These are phyloP conservation scores for Ceryle rudis DNA, from an alignment of 2,797 vertebrate genomes.

Conservation along the genomic window DNA sequence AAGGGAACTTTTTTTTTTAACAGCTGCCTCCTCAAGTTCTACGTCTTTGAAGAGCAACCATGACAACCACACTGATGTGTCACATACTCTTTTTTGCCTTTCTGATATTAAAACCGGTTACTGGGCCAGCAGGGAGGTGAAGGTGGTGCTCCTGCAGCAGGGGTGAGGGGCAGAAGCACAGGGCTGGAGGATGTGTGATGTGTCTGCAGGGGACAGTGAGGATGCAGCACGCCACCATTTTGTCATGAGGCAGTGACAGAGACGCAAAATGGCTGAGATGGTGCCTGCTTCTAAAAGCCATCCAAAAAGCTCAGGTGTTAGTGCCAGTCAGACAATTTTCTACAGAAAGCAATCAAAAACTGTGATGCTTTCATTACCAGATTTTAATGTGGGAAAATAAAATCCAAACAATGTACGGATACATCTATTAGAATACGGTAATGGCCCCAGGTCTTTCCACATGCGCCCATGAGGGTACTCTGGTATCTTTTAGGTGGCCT, in stretches of 20 bases:
- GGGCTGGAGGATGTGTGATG: fast-evolving
- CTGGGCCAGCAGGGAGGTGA: background rate
- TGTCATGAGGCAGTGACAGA: fast-evolving
- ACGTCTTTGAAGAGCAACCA: fast-evolving
- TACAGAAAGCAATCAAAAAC: background rate
- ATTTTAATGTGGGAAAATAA: background rate
- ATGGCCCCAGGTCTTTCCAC: background rate
- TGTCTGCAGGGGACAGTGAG: background rate
- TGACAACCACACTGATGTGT: background rate
- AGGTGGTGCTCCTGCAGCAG: background rate
- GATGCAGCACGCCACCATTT: background rate
- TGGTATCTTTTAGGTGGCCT: background rate
- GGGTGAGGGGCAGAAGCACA: fast-evolving
- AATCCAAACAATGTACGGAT: fast-evolving
- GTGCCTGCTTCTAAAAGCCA: background rate
- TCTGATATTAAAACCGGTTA: fast-evolving
- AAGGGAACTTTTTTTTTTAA: background rate
- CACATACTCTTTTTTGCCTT: background rate
- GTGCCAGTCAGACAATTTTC: background rate
- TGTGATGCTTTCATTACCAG: background rate
- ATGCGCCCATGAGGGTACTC: fast-evolving
- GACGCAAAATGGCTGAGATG: background rate
- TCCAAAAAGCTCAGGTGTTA: background rate
- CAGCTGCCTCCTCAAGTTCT: background rate
- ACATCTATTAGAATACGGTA: background rate